Conservation (phyloP, 2,113 vertebrate genomes). For the Tupaia chinensis region DNA sequence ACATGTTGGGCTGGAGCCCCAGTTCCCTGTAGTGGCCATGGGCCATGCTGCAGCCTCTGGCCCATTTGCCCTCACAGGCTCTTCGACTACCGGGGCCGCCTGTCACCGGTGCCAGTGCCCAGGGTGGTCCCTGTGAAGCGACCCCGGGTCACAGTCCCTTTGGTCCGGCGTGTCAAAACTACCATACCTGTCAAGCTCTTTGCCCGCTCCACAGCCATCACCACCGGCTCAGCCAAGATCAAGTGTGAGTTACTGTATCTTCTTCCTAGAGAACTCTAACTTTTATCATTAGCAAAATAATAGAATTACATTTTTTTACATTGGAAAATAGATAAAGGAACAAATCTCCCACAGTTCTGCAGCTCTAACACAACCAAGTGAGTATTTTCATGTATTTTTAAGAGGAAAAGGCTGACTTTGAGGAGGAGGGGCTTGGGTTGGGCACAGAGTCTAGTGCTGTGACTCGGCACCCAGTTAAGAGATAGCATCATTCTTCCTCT, state of each 20-base stretch:
- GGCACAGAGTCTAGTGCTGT: conserved; percentile 22
- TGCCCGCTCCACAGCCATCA: conserved; percentile 88
- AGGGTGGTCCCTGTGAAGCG: conserved; percentile 93
- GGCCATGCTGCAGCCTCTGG: conserved; percentile 61
- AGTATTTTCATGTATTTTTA: conserved; percentile 66
- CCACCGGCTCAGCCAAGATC: conserved; percentile 90
- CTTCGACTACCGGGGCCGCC: conserved; percentile 93
- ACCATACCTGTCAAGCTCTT: conserved; percentile 93
- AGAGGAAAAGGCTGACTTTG: conserved; percentile 58
- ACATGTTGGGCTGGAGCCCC: background rate
- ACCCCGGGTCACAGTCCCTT: conserved; percentile 92
- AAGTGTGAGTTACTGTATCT: conserved; percentile 88
- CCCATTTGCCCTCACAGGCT: conserved; percentile 85
- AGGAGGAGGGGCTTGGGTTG: conserved; percentile 27
- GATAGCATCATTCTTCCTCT: background rate
- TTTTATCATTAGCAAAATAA: conserved; percentile 71
- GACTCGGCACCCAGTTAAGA: background rate
- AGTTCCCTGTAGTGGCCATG: conserved; percentile 70
- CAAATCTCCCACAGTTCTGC: conserved; percentile 63
- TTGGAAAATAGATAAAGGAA: conserved; percentile 78
- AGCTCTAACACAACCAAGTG: conserved; percentile 63
- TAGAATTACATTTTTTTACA: conserved; percentile 71
- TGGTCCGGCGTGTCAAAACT: conserved; percentile 93
- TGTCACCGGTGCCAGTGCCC: conserved; percentile 91
- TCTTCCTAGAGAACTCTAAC: conserved; percentile 41